Conservation (phyloP, 2,797 vertebrate species). For the Rhinophrynus dorsalis region DNA sequence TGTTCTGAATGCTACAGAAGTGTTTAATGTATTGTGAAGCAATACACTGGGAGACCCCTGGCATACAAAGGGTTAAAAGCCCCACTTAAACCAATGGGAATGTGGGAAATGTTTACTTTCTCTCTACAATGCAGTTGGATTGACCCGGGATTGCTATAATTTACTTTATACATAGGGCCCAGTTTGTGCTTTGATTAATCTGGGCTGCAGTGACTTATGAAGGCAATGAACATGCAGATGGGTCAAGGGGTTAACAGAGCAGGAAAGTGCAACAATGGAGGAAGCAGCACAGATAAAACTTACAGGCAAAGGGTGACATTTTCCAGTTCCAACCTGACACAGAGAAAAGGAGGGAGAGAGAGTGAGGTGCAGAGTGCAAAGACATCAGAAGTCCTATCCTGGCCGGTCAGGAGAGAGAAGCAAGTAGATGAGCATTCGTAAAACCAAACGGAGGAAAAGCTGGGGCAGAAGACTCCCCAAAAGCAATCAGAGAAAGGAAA, state of each 20-base stretch:
- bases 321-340: slow-evolving; percentile 72
- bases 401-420: slow-evolving; percentile 71
- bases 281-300: slow-evolving; percentile 67
- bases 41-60: too few relatives aligned
- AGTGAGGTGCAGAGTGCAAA: slow-evolving; percentile 63
- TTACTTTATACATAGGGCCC: too few relatives aligned
- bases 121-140: too few relatives aligned
- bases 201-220: background rate
- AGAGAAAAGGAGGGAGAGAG: slow-evolving; percentile 73
- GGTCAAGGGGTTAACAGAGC: slow-evolving; percentile 16
- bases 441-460: slow-evolving; percentile 11
- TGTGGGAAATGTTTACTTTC: too few relatives aligned
- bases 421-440: slow-evolving; percentile 54
- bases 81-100: too few relatives aligned
- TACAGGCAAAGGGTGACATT: slow-evolving; percentile 75
- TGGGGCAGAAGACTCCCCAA: slow-evolving; percentile 42
- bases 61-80: too few relatives aligned
- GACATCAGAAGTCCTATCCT: slow-evolving; percentile 65
- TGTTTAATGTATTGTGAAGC: too few relatives aligned
- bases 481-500: slow-evolving; percentile 25
- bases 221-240: background rate
- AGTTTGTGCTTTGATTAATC: slow-evolving; percentile 1
- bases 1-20: too few relatives aligned
- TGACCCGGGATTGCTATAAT: too few relatives aligned
- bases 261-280: slow-evolving; percentile 21